Evolutionary conservation across 1,140 invertebrate genomes (phyloP).

Genomic region (Drosophila teissieri): DNA sequence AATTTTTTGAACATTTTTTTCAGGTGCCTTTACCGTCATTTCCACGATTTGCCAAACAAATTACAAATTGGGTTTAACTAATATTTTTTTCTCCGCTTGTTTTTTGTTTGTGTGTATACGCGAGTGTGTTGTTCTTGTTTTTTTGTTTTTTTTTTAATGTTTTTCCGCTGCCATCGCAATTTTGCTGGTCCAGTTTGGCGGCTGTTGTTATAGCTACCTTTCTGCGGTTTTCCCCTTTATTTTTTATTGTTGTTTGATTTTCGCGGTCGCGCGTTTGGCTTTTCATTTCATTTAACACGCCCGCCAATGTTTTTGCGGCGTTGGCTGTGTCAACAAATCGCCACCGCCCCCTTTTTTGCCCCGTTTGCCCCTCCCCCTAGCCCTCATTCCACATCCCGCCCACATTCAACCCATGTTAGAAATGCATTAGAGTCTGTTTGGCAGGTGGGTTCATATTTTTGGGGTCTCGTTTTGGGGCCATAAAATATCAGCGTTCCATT

Average conservation of each 20-base stretch:
- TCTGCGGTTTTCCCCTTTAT: conserved; percentile 55
- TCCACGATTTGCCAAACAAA: conserved; percentile 77
- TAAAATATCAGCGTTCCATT: conserved; percentile 43
- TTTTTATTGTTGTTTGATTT: conserved; percentile 83
- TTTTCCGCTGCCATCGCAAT: conserved; percentile 59
- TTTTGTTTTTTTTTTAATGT: neutral
- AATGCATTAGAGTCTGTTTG: conserved; percentile 57
- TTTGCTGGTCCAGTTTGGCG: conserved; percentile 34
- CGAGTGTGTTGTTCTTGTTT: conserved; percentile 1
- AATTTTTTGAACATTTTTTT: no score
- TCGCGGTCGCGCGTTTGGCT: conserved; percentile 78
- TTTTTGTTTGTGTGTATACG: conserved; percentile 21
- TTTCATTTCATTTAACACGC: conserved; percentile 78
- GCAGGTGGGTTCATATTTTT: conserved; percentile 19
- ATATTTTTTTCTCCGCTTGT: conserved; percentile 38
- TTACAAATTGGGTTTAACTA: conserved; percentile 80
- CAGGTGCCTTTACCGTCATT: conserved; percentile 17
- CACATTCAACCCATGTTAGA: conserved; percentile 42
- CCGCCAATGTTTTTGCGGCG: conserved; percentile 74
- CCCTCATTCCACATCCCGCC: neutral
- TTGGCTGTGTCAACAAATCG: conserved; percentile 71
- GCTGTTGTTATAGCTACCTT: conserved; percentile 32
- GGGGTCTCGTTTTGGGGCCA: conserved; percentile 13
- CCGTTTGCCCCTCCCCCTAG: neutral
- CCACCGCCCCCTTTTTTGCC: neutral